Evolutionary conservation across 2,888 invertebrate genomes (phyloP), one percentile per base, ranked within the genome.

Genomic region (Galeruca laticollis): DNA sequence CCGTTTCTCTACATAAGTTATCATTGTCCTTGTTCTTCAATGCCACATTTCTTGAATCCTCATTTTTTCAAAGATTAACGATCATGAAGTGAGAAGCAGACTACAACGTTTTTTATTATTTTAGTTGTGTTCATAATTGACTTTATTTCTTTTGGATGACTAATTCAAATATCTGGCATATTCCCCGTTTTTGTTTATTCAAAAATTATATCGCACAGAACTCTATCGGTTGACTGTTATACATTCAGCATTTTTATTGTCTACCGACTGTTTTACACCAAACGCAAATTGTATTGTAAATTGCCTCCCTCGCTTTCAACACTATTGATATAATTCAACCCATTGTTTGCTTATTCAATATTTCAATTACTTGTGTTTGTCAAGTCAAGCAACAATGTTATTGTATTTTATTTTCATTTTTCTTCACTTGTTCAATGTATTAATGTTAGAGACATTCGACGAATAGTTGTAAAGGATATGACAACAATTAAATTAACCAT

Each of bases 211-310:
- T 11, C 21, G 21, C 31, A n/a, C 31, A 56, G 33, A 56, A 33
- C 56, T 13, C 26, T 33, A 5, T 33, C 18, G 56, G 15, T 60
- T 60, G 67, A 54, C 52, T 47, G 26, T 40, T 15, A 52, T 60
- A 15, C 2, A 43, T 33, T 52, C 40, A 78, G 13, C 10, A 15
- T 33, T 56, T 56, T 56, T 56, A 56, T 56, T 33, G 33, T 49
- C 33, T 77, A 77, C 77, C 78, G 78, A 80, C 78, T 80, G 77
- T 76, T 79, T 78, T 78, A 79, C 79, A 78, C 77, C 80, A 77
- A 78, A 78, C 73, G 76, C 77, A 77, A 79, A 78, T 78, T 74
- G 75, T 75, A 71, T 56, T 64, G 64, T 59, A 47, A 65, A 65
- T 65, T 65, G n/a, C 18, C 10, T 11, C 35, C 71, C 74, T 61